Evolutionary conservation across 2,797 vertebrate genomes (phyloP).

Genomic region (Sorex maritimensis): DNA sequence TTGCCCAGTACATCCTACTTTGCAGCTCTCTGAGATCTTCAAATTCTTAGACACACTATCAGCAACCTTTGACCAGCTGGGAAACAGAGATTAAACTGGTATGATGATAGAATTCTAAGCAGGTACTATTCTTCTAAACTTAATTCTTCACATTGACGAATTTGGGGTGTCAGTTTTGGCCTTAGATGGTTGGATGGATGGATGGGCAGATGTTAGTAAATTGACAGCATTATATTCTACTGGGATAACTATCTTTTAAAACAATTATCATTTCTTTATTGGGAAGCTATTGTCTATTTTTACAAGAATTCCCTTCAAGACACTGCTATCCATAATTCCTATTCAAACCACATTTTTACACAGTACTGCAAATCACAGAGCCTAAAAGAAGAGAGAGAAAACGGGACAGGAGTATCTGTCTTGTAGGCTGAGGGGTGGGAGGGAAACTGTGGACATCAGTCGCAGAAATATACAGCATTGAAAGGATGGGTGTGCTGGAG

Average conservation of each 20-base stretch:
- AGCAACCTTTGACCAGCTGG: neutral
- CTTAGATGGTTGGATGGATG: neutral
- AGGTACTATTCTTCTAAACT: neutral
- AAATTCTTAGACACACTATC: neutral
- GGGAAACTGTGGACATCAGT: too few species aligned
- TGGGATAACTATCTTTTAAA: neutral
- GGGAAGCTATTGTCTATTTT: neutral
- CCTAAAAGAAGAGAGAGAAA: too few species aligned
- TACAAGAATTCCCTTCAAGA: neutral
- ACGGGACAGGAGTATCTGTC: too few species aligned
- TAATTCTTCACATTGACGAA: neutral
- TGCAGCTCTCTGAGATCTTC: conserved; percentile 53
- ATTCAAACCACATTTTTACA: neutral
- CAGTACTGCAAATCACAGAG: too few species aligned
- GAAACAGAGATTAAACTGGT: neutral
- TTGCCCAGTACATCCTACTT: neutral
- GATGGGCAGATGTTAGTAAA: too few species aligned
- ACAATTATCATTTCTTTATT: neutral
- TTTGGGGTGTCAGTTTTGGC: neutral
- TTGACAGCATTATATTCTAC: neutral
- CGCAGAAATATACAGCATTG: too few species aligned
- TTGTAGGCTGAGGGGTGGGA: too few species aligned
- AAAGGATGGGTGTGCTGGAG: too few species aligned
- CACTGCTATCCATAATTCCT: neutral
- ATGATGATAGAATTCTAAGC: neutral